Conservation (phyloP, 2,888 invertebrate species). For the Mantis religiosa region DNA sequence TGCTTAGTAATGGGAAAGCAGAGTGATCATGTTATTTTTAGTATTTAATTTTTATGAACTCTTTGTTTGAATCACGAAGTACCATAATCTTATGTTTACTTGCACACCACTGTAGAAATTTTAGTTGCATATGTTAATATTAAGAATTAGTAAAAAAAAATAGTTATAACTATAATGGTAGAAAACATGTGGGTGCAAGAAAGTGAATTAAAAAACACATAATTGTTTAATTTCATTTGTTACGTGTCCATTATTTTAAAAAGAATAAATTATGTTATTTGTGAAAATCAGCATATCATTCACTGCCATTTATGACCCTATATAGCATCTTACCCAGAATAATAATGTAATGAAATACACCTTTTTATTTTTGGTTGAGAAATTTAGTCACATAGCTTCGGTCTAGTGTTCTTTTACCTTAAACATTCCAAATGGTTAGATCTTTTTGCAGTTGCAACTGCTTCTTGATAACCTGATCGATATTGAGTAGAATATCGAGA, state of each 20-base stretch:
- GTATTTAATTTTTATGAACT: background rate
- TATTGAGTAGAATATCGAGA: no score
- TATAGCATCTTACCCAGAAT: background rate
- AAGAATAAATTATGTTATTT: constrained; percentile 4
- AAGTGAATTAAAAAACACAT: background rate
- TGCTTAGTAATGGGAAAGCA: background rate
- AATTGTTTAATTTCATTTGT: constrained; percentile 4
- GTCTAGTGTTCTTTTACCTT: background rate
- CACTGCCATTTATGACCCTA: background rate
- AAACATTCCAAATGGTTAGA: no score
- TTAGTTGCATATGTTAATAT: background rate
- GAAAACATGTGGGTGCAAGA: background rate
- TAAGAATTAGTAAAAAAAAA: background rate
- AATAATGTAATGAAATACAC: background rate
- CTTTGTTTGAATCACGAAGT: background rate
- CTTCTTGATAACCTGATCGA: no score
- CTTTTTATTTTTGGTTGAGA: background rate
- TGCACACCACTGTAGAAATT: background rate
- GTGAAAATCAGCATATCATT: background rate
- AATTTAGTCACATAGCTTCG: background rate
- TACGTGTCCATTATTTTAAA: constrained; percentile 4
- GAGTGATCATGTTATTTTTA: background rate
- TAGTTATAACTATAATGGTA: background rate
- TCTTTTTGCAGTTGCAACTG: no score
- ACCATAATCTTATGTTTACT: background rate